Evolutionary conservation across 2,797 vertebrate genomes (phyloP), one percentile per base, ranked within the genome.

Genomic region (Enteromius mattozi): DNA sequence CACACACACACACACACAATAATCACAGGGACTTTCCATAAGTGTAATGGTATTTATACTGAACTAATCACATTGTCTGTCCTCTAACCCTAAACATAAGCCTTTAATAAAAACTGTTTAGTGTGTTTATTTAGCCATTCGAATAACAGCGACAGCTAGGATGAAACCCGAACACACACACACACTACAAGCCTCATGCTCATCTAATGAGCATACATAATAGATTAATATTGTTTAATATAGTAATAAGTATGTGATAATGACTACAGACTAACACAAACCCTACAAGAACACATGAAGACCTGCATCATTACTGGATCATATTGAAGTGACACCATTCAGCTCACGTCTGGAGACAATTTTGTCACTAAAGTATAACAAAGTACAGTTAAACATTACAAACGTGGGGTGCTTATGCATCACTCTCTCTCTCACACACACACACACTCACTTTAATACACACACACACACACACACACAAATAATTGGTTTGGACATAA

Each of bases 401-500:
- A n/a, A n/a, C n/a, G n/a, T n/a, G n/a, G n/a, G n/a, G n/a, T n/a
- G n/a, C n/a, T n/a, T n/a, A n/a, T n/a, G n/a, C n/a, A n/a, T n/a
- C n/a, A n/a, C n/a, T n/a, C n/a, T n/a, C n/a, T n/a, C n/a, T n/a
- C n/a, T n/a, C n/a, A n/a, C 8, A 10, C 3, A 9, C 54, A 9
- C 54, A 24, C 54, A 9, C 47, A 49, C 47, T 8, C 40, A 40
- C 40, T 30, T 2, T 30, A 30, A 47, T 3, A 16, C 47, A 16
- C 49, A 51, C 49, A 51, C 49, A 51, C 49, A 51, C 49, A 54
- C 54, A 56, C 54, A 56, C 51, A 91, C 88, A 40, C 14, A 17
- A 92, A 92, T 96, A 96, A 96, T 96, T 96, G 95, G 94, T 96
- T 96, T 95, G 82, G 91, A 96, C 95, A 96, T 96, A 96, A 96